Evolutionary conservation across 2,797 vertebrate species (phyloP), one percentile per base, ranked within the genome.

Genomic region (Ciconia nigra): DNA sequence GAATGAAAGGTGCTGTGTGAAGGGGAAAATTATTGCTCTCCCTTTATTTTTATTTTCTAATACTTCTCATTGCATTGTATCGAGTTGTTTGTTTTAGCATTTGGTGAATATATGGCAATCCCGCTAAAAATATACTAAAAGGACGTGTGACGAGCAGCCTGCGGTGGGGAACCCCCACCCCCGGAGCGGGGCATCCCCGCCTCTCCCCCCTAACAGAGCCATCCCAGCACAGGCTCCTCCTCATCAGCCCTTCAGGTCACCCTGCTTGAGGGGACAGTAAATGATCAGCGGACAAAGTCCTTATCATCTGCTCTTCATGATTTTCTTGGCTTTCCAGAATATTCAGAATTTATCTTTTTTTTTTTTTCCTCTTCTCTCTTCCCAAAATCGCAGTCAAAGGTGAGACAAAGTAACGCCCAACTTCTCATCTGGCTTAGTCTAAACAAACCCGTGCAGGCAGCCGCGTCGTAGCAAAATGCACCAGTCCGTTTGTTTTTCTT

Each of bases 21-120:
- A 67, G 35, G 80, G 72, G 51, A 28, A 47, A 76, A 72, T 54
- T 42, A 51, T 7, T 76, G 62, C 83, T 79, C 55, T 88, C 21
- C 35, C n/a, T 61, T 84, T 83, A 28, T 72, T 91, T 95, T 91
- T 72, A 19, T 95, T 95, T 95, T 80, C 65, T 83, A 31, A 47
- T 80, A 19, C 29, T 83, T 94, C 81, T 87, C 63, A 39, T 62
- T 90, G 85, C 54, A 28, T 66, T 77, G 25, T 85, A 29, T 71
- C 2, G 5, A 72, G 41, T 33, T 82, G 49, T 47, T 92, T 73
- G 63, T 5, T 78, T 61, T 80, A 61, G 41, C 15, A 28, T 63
- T 91, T 90, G 83, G 37, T 11, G 39, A 66, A 42, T 92, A 37
- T 44, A 25, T 78, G 42, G 22, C 52, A 77, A 7, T 71, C 35